Percentiles rank a stretch among this genome's conserved stretches.
Conservation (phyloP, 2,888 invertebrate genomes). For the Prenolepis imparis region DNA sequence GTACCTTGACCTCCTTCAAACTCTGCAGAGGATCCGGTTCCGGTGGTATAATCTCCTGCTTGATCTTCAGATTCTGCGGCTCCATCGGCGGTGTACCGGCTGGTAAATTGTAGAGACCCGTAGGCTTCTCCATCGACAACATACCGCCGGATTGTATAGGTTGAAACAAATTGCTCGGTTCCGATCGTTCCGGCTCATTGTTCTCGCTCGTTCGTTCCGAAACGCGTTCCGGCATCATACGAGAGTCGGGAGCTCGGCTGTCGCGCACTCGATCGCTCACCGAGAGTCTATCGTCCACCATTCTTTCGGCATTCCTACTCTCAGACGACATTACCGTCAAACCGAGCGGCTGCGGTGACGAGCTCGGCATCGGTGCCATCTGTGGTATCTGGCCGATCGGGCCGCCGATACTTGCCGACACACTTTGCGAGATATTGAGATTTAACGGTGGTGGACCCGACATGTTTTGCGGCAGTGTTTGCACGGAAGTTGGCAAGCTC, state of each 20-base stretch:
- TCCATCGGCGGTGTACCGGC: slow-evolving; percentile 86
- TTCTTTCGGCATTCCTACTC: slow-evolving; percentile 78
- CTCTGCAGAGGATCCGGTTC: slow-evolving; percentile 92
- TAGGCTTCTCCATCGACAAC: slow-evolving; percentile 77
- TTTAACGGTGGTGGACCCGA: slow-evolving; percentile 82
- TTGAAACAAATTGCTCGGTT: slow-evolving; percentile 82
- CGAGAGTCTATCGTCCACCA: slow-evolving; percentile 74
- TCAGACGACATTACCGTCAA: slow-evolving; percentile 81
- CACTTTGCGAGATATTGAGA: slow-evolving; percentile 83
- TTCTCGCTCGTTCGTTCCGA: slow-evolving; percentile 70
- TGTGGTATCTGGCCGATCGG: slow-evolving; percentile 75
- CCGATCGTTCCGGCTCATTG: slow-evolving; percentile 76
- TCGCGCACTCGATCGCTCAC: slow-evolving; percentile 71
- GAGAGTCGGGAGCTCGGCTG: slow-evolving; percentile 63
- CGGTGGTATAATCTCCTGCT: slow-evolving; percentile 89
- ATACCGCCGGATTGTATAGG: slow-evolving; percentile 82
- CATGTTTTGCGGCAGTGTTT: slow-evolving; percentile 73
- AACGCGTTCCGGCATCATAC: slow-evolving; percentile 67
- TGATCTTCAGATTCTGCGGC: slow-evolving; percentile 91
- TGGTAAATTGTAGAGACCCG: slow-evolving; percentile 78
- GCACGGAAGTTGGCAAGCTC: slow-evolving; percentile 68
- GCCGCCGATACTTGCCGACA: slow-evolving; percentile 74
- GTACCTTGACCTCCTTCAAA: slow-evolving; percentile 93
- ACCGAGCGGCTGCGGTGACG: slow-evolving; percentile 83
- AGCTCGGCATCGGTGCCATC: slow-evolving; percentile 81